Evolutionary conservation across 1,140 invertebrate species (phyloP).

Genomic region (Branchinecta lindahli): DNA sequence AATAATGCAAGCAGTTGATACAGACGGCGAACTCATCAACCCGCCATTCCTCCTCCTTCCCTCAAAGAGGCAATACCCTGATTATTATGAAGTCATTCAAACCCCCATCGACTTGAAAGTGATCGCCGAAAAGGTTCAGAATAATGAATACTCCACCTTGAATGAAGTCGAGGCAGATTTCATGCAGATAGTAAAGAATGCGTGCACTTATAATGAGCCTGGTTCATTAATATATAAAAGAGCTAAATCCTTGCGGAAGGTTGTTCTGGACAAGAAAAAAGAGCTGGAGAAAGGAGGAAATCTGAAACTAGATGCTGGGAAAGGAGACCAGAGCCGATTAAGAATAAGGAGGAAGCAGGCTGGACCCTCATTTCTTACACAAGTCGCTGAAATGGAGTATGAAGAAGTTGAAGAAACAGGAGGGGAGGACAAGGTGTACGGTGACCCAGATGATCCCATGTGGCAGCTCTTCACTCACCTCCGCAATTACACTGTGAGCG

Average conservation of each 20-base stretch:
- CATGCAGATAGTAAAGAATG: constrained; percentile 80
- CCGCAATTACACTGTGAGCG: constrained; percentile 47
- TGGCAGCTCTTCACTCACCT: constrained; percentile 66
- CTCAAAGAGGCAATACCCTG: constrained; percentile 77
- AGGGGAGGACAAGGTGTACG: not conserved
- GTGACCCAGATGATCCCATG: constrained; percentile 37
- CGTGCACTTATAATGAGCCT: constrained; percentile 89
- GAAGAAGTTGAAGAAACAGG: constrained; percentile 11
- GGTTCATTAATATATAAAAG: constrained; percentile 93
- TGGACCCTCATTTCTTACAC: constrained; percentile 10
- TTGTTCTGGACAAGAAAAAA: constrained; percentile 43
- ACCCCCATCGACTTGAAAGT: constrained; percentile 87
- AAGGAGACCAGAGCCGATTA: constrained; percentile 30
- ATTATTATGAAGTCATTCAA: constrained; percentile 92
- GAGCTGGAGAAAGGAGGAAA: constrained; percentile 45
- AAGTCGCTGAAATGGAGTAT: constrained; percentile 12
- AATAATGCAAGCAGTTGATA: constrained; percentile 57
- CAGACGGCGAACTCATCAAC: constrained; percentile 60
- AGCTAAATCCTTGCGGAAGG: constrained; percentile 71
- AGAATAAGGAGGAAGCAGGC: constrained; percentile 39
- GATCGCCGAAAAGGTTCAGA: constrained; percentile 81
- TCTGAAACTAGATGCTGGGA: constrained; percentile 30
- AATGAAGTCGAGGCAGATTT: constrained; percentile 80
- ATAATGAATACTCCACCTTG: constrained; percentile 53
- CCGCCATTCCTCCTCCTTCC: constrained; percentile 75